Base-by-base conservation (phyloP, 2,888 invertebrate species). In the Ypsolopha scabrella region DNA sequence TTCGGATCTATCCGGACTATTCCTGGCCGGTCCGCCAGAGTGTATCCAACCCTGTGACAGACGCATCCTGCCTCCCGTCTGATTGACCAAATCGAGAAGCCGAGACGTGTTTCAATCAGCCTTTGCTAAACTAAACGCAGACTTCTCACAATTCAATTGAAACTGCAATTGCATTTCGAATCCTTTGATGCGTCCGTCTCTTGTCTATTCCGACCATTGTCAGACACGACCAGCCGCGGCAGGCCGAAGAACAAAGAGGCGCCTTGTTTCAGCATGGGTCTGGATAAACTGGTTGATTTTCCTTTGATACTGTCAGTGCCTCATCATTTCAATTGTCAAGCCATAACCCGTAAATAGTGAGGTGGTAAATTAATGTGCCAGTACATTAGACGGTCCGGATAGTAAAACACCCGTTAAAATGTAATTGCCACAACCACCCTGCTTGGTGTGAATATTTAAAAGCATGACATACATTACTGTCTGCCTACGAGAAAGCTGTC, bases 171-270 rank as follows among this genome's bases (percentile, higher is more conserved):
- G 83, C 81, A 80, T 80, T 78, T 78, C 72, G 77, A 78, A 77
- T 74, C 80, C 83, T 85, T 85, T 85, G 82, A 85, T 81, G 77
- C 79, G 81, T 83, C 85, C 83, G 79, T 82, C 85, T 80, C 70
- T 80, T 85, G 85, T 85, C 85, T 80, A 78, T 81, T 80, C 72
- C 69, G 74, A 78, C 78, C 79, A 82, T 80, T 82, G 80, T 78
- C 65, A 65, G 69, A 65, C 64, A 64, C 63, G 60, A 61, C 82
- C 80, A 71, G 53, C 44, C 48, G 47, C 63, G 52, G 61, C 41
- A 63, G 83, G 76, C 60, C 75, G 58, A 7, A 13, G 6, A 61
- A 56, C 53, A 52, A 63, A 60, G 58, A 60, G 57, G 61, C 57
- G 60, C 54, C 35, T 51, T 43, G 58, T 58, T 48, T 63, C 24